Evolutionary conservation across 1,140 invertebrate genomes (phyloP).

Genomic region (Anastatus disparis): DNA sequence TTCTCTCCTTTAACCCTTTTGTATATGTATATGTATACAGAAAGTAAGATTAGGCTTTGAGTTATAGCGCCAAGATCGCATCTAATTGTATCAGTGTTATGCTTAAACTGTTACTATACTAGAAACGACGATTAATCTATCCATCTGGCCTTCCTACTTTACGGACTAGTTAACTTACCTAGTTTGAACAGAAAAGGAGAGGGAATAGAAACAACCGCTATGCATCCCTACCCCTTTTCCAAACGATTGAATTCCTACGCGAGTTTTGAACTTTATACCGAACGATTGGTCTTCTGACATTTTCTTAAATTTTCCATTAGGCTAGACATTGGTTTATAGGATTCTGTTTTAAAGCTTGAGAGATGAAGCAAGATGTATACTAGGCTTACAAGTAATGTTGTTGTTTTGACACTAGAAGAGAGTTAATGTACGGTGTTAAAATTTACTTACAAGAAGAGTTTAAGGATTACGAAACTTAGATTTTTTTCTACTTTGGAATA

Average conservation of each 20-base stretch:
- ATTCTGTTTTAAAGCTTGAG: too few relatives aligned
- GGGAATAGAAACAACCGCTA: not conserved
- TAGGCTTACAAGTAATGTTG: not conserved
- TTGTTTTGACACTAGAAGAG: too few relatives aligned
- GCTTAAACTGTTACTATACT: conserved; percentile 39
- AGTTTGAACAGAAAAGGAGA: conserved; percentile 44
- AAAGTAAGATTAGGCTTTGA: conserved; percentile 64
- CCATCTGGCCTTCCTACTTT: conserved; percentile 57
- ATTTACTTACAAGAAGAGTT: too few relatives aligned
- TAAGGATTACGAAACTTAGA: too few relatives aligned
- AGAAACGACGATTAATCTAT: too few relatives aligned
- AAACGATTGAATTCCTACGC: conserved; percentile 59
- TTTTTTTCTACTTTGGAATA: too few relatives aligned
- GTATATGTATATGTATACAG: too few relatives aligned
- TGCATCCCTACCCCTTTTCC: conserved; percentile 56
- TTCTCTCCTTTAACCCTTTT: not conserved
- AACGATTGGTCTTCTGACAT: not conserved
- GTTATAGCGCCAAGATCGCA: conserved; percentile 66
- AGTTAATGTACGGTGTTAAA: too few relatives aligned
- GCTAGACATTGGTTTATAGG: conserved; percentile 1
- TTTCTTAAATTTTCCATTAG: conserved; percentile 34
- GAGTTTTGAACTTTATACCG: not conserved
- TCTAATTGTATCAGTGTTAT: conserved; percentile 67
- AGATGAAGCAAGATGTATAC: not conserved
- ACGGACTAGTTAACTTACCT: conserved; percentile 59